These are phyloP conservation scores for Prorops nasuta DNA, from an alignment of 1,140 invertebrate genomes.

Conservation along the genomic window DNA sequence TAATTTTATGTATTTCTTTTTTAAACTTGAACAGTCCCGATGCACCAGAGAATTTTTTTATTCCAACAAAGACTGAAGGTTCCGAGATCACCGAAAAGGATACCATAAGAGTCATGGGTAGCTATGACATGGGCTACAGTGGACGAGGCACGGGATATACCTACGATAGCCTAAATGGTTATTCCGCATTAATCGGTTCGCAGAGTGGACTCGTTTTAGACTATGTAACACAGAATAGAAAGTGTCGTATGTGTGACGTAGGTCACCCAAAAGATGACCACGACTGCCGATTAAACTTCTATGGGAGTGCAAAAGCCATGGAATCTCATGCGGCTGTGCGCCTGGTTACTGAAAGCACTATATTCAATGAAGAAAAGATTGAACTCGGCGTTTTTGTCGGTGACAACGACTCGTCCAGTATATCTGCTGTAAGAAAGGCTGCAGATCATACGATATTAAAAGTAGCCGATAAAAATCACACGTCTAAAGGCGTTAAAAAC, in stretches of 20 bases:
- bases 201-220: neutral
- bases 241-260: neutral
- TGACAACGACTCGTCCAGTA: neutral
- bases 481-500: neutral
- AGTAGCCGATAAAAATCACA: conserved; percentile 21
- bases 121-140: neutral
- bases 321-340: neutral
- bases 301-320: conserved; percentile 6
- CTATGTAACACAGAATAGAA: conserved; percentile 2
- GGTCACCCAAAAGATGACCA: conserved; percentile 1
- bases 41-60: neutral
- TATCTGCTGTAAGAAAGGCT: neutral
- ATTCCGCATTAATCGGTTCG: neutral
- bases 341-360: neutral
- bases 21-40: neutral
- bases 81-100: neutral
- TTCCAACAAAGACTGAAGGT: neutral
- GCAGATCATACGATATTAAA: conserved; percentile 6
- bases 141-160: neutral
- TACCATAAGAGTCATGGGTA: neutral
- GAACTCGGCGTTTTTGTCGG: conserved; percentile 1
- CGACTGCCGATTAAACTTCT: conserved; percentile 3
- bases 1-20: neutral
- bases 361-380: neutral
- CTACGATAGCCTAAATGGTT: neutral